Evolutionary conservation across 2,888 invertebrate species (phyloP), one percentile per base, ranked within the genome.

Genomic region (Andrena minutula): DNA sequence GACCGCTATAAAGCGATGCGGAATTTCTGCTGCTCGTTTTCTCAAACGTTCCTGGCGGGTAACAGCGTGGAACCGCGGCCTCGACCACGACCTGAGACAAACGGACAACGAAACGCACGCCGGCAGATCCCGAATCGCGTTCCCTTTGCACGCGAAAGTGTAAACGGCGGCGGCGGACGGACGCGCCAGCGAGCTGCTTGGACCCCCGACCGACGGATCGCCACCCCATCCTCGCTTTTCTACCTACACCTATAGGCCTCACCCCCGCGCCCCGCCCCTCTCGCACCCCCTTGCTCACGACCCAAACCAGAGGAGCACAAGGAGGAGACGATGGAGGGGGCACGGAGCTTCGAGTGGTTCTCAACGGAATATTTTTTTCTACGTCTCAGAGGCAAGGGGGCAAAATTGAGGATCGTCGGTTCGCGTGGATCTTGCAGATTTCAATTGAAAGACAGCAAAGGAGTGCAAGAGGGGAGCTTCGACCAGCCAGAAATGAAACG

Each of bases 1-100:
- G 64, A 79, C 78, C 83, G 81, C 77, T 79, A 77, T 73, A 79
- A 75, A 65, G 83, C 73, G 69, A 82, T 75, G 71, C 64, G 75
- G 61, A 73, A 79, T 77, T 87, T 83, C 81, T 79, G 51, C 51
- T 76, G 75, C 63, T 77, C 79, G 73, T 77, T 87, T 84, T 84
- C 82, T 71, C 70, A 84, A 84, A 84, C 70, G 75, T 71, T 68
- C 32, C 74, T 66, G 63, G 73, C 75, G 41, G 41, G 87, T 80
- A 85, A 81, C 87, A 77, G 80, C 82, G 84, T 82, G 85, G 87
- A 87, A 87, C 83, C 85, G 75, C 85, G 87, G 83, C 71, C 23
- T 74, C 86, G 86, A 89, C 88, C 90, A 85, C 90, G 90, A 90
- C 89, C 90, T 88, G 90, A 89, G 89, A 89, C 89, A 91, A 91